Base-by-base conservation (phyloP, 2,797 vertebrate genomes). In the Parambassis ranga region DNA sequence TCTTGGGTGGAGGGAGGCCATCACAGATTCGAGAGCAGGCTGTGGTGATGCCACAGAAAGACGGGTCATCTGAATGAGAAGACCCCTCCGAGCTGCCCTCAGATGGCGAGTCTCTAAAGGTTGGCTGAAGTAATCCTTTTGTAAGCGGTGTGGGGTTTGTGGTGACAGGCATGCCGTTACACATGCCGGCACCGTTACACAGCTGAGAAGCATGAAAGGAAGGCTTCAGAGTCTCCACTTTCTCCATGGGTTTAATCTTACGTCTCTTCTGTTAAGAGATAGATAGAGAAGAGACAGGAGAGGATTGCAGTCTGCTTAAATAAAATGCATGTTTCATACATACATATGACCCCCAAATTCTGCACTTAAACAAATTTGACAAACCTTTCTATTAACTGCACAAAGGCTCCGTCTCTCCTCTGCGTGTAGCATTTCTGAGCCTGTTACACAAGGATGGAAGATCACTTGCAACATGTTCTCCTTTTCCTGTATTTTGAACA, bases 1-100 rank as follows among this genome's bases (percentile, higher is more conserved):
- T 83, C 70, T 72, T 86, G 14, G 76, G 64, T 3, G 68, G 72
- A 10, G 91, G 82, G 70, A 94, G 92, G 52, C 93, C 90, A 0
- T 97, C 95, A 74, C 96, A 98, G 87, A 98, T 87, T 44, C 92
- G 92, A 1, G 90, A 91, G 82, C 96, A 98, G 0, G 93, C 91
- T 10, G 84, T 50, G 66, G 95, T 90, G 83, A 98, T 94, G 84
- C 96, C 96, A 46, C 96, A 98, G 69, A 98, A 97, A 39, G 95
- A 96, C 28, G 95, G 94, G 72, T 98, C 96, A 23, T 98, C 96
- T 0, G 96, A 98, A 62, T 97, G 95, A 0, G 95, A 98, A 0
- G 96, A 98, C 0, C 92, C 95, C 83, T 97, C 96, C 0, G 96
- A 98, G 85, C 95, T 96, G 48, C 94, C 95, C 69, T 97, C 96